Conservation (phyloP, 2,888 invertebrate genomes). For the Esperia sulphurella region DNA sequence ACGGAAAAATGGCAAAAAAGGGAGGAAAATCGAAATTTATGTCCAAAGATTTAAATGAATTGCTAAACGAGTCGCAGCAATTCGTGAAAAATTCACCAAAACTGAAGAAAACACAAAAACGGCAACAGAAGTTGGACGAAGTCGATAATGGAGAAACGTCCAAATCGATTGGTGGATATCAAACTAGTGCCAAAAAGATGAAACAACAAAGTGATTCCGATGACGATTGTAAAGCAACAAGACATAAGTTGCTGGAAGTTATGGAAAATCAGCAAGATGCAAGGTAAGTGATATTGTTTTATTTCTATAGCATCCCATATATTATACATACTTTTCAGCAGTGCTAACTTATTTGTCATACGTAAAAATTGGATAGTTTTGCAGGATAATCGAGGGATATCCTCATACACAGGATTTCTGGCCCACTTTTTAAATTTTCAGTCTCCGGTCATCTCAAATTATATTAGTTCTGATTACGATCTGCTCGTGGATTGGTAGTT, state of each 20-base stretch:
- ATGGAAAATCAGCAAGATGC: conserved; percentile 4
- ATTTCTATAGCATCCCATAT: background rate
- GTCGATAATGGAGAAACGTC: conserved; percentile 2
- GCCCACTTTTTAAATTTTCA: too few relatives aligned
- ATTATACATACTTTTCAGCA: too few relatives aligned
- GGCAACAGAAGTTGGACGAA: background rate
- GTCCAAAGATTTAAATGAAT: conserved; percentile 5
- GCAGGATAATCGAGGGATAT: too few relatives aligned
- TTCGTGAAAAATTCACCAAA: conserved; percentile 7
- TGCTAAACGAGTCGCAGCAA: conserved; percentile 11
- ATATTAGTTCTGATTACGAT: too few relatives aligned
- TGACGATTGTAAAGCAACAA: background rate
- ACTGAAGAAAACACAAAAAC: conserved; percentile 5
- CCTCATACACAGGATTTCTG: too few relatives aligned
- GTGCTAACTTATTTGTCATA: too few relatives aligned
- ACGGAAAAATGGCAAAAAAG: conserved; percentile 7
- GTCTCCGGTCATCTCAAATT: too few relatives aligned
- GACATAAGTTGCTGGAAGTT: conserved; percentile 9
- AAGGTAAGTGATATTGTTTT: conserved; percentile 5
- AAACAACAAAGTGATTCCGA: background rate
- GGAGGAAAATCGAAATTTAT: conserved; percentile 5
- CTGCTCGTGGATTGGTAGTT: too few relatives aligned
- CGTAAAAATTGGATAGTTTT: too few relatives aligned
- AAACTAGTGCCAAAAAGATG: conserved; percentile 3
- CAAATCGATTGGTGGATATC: background rate